phyloP scores from a whole-genome alignment of 2,113 vertebrate species.

The Craseonycteris thonglongyai region DNA sequence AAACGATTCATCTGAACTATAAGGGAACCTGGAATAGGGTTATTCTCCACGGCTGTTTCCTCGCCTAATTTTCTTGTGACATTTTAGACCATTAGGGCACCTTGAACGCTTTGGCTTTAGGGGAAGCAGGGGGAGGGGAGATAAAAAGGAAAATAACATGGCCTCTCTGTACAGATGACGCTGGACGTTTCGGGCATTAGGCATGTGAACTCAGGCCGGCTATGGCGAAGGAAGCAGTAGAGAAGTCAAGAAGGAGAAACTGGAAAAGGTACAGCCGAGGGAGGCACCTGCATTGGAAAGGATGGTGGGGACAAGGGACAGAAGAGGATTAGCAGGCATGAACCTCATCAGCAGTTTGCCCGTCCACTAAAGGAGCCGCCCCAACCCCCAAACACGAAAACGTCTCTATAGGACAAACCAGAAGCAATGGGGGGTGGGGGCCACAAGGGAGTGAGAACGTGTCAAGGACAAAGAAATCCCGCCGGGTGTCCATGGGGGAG shows the following conservation, averaged over 20 bases:
- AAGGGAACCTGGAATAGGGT: not conserved
- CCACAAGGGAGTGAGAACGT: not conserved
- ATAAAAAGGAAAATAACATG: not conserved
- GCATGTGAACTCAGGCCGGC: not conserved
- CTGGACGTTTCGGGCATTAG: not conserved
- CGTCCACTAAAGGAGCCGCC: not conserved
- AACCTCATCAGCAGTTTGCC: not conserved
- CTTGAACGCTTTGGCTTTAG: not conserved
- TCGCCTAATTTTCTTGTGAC: not conserved
- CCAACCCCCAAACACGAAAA: not conserved
- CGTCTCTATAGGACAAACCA: not conserved
- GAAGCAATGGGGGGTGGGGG: not conserved
- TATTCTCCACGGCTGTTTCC: constrained; percentile 7
- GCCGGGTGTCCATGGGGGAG: not conserved
- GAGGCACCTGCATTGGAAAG: not conserved
- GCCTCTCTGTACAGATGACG: not conserved
- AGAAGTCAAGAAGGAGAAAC: not conserved
- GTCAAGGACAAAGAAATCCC: too few species aligned
- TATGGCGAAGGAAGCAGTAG: not conserved
- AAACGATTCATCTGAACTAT: not conserved
- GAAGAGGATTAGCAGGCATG: not conserved
- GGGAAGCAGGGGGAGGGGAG: not conserved
- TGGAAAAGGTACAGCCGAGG: not conserved
- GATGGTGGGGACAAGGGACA: not conserved
- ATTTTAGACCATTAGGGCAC: not conserved